Evolutionary conservation across 2,797 vertebrate genomes (phyloP), one percentile per base, ranked within the genome.

Genomic region (Sebastes trivittatus): DNA sequence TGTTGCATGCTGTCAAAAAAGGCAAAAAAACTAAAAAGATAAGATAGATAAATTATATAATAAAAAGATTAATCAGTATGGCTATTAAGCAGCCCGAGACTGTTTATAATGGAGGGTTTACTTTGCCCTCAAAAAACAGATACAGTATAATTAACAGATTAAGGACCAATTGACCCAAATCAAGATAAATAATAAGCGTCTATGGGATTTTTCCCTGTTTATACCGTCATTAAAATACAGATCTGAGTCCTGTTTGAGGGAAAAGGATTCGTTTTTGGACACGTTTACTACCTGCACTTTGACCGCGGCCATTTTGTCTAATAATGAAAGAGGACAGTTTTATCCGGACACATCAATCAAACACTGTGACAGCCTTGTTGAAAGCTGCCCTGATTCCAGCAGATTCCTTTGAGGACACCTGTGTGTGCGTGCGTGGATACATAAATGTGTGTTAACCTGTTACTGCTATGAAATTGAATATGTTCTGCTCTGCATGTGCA

Each of bases 371-470:
- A 65, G 81, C 66, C 64, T 14, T 46, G 75, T 36, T 84, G 88
- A 86, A 80, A 84, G 72, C 70, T 65, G 54, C 78, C 68, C 60
- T 55, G 74, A 78, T 72, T 77, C 63, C 23, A 14, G 65, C 75
- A 83, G 42, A 86, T 72, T 81, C 71, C 70, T 88, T 30, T 87
- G 75, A 86, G 70, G 72, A 80, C 88, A 92, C 88, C 82, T 88
- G 83, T 76, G 65, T 70, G 55, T 65, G 46, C 14, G 36, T 66
- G 29, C 72, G 20, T 22, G 22, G 20, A 71, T 70, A 42, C 22
- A 10, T 64, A 64, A 10, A 42, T 68, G 52, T 64, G 62, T 74
- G 59, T 86, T 71, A 63, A 72, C 49, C 22, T 61, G 58, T 73
- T 66, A 62, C 58, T 61, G 46, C 56, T 72, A n/a, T 52, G 73